Percentiles rank a stretch among this genome's conserved stretches.
These are phyloP conservation scores for Pseudomugil tenellus DNA, from an alignment of 2,797 vertebrate species.

Conservation along the genomic window DNA sequence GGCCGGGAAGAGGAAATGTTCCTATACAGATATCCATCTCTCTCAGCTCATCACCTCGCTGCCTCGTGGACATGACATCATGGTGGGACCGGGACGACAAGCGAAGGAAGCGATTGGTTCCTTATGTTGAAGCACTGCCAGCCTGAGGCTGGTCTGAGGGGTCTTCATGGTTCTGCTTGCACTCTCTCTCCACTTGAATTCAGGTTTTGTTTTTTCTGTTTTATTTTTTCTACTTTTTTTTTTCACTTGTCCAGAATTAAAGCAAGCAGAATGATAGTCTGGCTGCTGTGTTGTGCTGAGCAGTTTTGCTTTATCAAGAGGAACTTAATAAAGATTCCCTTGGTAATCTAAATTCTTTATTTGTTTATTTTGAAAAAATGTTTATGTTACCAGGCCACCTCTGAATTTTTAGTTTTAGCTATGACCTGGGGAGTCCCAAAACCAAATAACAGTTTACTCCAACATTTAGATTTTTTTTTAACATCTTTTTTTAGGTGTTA, in stretches of 20 bases:
- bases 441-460: background rate
- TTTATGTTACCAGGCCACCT: too few relatives aligned
- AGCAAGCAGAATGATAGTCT: too few relatives aligned
- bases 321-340: too few relatives aligned
- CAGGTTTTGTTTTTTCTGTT: conserved; percentile 14
- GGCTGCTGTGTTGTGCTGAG: too few relatives aligned
- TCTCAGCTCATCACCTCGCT: conserved; percentile 81
- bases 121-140: conserved; percentile 64
- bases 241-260: too few relatives aligned
- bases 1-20: conserved; percentile 80
- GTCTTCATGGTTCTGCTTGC: conserved; percentile 19
- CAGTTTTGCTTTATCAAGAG: too few relatives aligned
- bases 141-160: conserved; percentile 49
- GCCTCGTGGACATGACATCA: conserved; percentile 79
- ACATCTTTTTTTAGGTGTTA: background rate
- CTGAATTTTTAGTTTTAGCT: too few relatives aligned
- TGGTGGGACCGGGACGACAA: conserved; percentile 57
- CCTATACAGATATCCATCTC: conserved; percentile 85
- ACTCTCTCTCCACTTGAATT: conserved; percentile 19
- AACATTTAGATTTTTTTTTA: background rate
- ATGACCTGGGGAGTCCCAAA: background rate
- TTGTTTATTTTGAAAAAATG: too few relatives aligned
- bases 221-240: too few relatives aligned
- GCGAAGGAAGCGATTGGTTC: conserved; percentile 74
- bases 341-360: too few relatives aligned